Evolutionary conservation across 1,140 invertebrate species (phyloP), one percentile per base, ranked within the genome.

Genomic region (Caerostris darwini): DNA sequence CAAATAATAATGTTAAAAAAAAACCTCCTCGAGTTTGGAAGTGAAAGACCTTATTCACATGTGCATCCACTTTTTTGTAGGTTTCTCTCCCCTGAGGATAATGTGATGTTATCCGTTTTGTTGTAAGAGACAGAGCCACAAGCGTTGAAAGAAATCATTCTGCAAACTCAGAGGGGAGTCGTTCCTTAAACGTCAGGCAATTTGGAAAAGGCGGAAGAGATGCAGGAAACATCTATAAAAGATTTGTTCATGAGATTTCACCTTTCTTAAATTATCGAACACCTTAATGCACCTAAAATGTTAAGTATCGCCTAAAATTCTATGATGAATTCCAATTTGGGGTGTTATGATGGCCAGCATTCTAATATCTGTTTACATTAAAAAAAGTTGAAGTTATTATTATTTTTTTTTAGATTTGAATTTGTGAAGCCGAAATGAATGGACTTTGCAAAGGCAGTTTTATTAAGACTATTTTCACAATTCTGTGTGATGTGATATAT

Each of bases 11-110:
- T 34, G 34, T 34, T 1, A 34, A 34, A 34, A 34, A 34, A 34
- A 34, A 34, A 34, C 34, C 34, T 34, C 34, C 34, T 34, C 34
- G 34, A 34, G 34, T 19, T 77, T 12, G 71, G 34, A 12, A 77
- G 34, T 77, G 34, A 77, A 77, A 12, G 8, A 77, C 19, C 71
- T 77, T 14, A 77, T 77, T 77, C 71, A 77, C 71, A 77, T 77
- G 34, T 34, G 10, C 8, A 77, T 77, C 14, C 34, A 50, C 71
- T 77, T 50, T 77, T 12, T 12, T 69, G 61, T 64, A 12, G 61
- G 7, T 10, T 12, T 64, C 17, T 64, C 17, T 64, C 3, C 7
- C 34, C 34, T 34, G 10, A 12, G 3, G 5, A 12, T 14, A 64
- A 64, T 14, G 17, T 12, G 61, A 64, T 64, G 14, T 17, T 64